A percentile compares a stretch with the other conserved stretches of the same genome.
Conservation (phyloP, 2,888 invertebrate species). For the Hanleya hanleyi region DNA sequence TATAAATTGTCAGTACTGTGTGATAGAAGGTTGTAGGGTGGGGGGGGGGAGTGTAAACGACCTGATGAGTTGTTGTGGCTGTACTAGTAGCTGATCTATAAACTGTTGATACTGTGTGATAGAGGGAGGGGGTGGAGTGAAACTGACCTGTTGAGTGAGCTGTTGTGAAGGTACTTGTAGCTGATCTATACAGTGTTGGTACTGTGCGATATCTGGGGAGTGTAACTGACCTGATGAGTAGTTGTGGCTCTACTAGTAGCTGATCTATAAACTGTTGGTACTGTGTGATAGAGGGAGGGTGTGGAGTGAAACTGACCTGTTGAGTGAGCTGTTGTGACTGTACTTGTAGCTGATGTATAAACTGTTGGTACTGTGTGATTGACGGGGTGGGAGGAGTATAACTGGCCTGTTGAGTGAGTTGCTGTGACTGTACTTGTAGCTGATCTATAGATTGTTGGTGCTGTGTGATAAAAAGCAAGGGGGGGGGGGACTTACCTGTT, state of each 20-base stretch:
- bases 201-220: no score
- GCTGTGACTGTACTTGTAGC: slow-evolving; percentile 82
- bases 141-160: slow-evolving; percentile 77
- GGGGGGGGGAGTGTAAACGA: slow-evolving; percentile 76
- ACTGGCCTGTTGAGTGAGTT: slow-evolving; percentile 77
- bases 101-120: slow-evolving; percentile 90
- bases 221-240: slow-evolving; percentile 76
- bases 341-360: slow-evolving; percentile 85
- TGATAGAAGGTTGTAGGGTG: no score
- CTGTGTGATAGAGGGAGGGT: no score
- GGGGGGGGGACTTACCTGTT: slow-evolving; percentile 76
- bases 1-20: slow-evolving; percentile 90
- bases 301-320: no score
- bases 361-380: slow-evolving; percentile 89
- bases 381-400: no score
- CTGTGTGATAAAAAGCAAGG: no score
- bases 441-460: slow-evolving; percentile 90
- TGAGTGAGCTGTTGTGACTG: slow-evolving; percentile 80
- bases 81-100: slow-evolving; percentile 84
- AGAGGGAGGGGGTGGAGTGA: no score
- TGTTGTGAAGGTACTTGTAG: slow-evolving; percentile 82
- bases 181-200: slow-evolving; percentile 88
- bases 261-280: slow-evolving; percentile 91
- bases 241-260: slow-evolving; percentile 82
- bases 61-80: slow-evolving; percentile 78